Base-by-base conservation (phyloP, 2,888 invertebrate species). In the Drosophila monieri region DNA sequence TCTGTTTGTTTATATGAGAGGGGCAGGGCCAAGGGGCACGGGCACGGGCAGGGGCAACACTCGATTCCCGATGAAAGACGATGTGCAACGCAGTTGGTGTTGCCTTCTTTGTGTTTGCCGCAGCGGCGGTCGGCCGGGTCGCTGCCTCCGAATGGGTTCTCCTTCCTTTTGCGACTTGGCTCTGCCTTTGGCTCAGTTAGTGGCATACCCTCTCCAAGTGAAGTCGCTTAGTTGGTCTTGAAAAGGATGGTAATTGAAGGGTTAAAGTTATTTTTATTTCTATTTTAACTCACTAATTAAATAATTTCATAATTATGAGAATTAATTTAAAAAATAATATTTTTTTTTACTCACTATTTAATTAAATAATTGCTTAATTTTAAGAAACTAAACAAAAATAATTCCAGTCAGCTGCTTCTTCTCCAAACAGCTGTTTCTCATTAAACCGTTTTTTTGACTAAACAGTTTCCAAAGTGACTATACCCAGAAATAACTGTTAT, bases 1-100 rank as follows among this genome's bases (percentile, higher is more conserved):
- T 47, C 60, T 59, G 14, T 59, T 80, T 85, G 83, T 77, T 85
- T 85, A 81, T 75, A 60, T 66, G 77, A 64, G 43, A 23, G 41
- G 23, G 30, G 27, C 46, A 37, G 46, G 18, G 30, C 27, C 44
- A 46, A 41, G 23, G 27, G 6, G 27, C 1, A 1, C 8, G 41
- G 23, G 30, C 27, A 41, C 18, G 27, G 6, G 27, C 1, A 1
- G 1, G 41, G 23, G 30, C 27, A 54, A 53, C 32, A 54, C 54
- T 32, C 64, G 65, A 64, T 60, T 53, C 39, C 47, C 47, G 47
- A 47, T 59, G 60, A 59, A 61, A 61, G 60, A 47, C 60, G 60
- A 61, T 47, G 55, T 57, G 39, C 51, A 53, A 51, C 67, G 55
- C 78, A 74, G 58, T 74, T 79, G 66, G 58, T 79, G 78, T 69